Evolutionary conservation across 2,888 invertebrate genomes (phyloP).

Genomic region (Metalampra italica): DNA sequence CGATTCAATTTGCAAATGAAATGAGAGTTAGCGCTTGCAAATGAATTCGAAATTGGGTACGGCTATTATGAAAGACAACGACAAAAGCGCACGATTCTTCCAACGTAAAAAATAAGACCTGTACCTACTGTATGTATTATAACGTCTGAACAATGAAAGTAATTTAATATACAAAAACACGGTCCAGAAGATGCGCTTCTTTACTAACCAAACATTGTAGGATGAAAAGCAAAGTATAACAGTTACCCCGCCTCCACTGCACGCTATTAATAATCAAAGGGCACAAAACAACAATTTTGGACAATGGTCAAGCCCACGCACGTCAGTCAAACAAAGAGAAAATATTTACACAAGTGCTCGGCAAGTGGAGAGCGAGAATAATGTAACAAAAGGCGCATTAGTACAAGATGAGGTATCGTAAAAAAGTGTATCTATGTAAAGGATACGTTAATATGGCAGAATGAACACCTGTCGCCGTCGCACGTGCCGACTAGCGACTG

Average conservation of each 20-base stretch:
- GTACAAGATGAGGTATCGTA: conserved; percentile 20
- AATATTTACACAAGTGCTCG: conserved; percentile 41
- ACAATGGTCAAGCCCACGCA: conserved; percentile 46
- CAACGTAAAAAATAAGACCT: conserved; percentile 8
- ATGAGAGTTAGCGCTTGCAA: background rate
- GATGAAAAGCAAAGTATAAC: conserved; percentile 18
- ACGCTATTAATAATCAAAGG: conserved; percentile 25
- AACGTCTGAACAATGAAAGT: conserved; percentile 1
- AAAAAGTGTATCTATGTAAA: conserved; percentile 2
- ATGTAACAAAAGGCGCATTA: conserved; percentile 44
- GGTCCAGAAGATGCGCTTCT: background rate
- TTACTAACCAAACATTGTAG: conserved; percentile 21
- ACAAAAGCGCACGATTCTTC: no score
- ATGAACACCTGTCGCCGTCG: conserved; percentile 32
- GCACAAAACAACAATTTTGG: conserved; percentile 19
- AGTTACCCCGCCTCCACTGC: conserved; percentile 18
- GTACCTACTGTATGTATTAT: conserved; percentile 7
- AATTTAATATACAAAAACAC: no score
- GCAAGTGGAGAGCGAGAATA: conserved; percentile 28
- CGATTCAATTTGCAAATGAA: background rate
- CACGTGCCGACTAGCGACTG: conserved; percentile 39
- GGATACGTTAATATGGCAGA: conserved; percentile 3
- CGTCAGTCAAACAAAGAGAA: conserved; percentile 41
- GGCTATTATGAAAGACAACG: background rate
- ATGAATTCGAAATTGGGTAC: background rate